Percentiles rank a stretch among this genome's conserved stretches.
Conservation (phyloP, 2,113 vertebrate species). For the Sus scrofa region DNA sequence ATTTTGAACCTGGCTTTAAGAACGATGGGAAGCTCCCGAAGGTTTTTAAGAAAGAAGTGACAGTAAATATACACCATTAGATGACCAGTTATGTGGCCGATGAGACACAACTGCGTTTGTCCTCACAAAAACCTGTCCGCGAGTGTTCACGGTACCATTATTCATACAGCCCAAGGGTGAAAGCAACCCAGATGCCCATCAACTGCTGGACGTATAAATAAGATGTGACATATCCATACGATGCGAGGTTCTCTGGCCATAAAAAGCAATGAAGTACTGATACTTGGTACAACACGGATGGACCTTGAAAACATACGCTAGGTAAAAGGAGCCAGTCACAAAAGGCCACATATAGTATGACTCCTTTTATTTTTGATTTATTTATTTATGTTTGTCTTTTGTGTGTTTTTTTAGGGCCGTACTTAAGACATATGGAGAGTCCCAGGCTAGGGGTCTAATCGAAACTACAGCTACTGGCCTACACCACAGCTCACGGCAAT, state of each 20-base stretch:
- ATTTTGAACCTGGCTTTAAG: conserved; percentile 6
- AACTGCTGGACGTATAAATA: neutral
- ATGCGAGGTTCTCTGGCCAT: neutral
- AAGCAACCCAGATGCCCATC: neutral
- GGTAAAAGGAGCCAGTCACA: neutral
- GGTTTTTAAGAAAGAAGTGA: conserved; percentile 29
- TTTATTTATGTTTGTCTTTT: no score
- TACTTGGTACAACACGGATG: neutral
- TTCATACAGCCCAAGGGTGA: neutral
- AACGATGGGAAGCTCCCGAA: neutral
- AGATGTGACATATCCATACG: neutral
- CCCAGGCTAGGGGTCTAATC: no score
- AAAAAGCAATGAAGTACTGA: neutral
- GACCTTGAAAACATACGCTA: neutral
- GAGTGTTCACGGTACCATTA: neutral
- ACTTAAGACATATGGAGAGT: no score
- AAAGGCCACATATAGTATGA: neutral
- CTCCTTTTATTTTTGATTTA: no score
- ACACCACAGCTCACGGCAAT: no score
- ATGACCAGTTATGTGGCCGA: neutral
- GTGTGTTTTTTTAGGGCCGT: no score
- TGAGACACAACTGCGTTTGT: fast-evolving
- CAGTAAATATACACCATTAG: neutral
- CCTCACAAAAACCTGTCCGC: neutral
- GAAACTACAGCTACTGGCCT: no score